Conservation (phyloP, 2,797 vertebrate species). For the Acrossocheilus fasciatus region DNA sequence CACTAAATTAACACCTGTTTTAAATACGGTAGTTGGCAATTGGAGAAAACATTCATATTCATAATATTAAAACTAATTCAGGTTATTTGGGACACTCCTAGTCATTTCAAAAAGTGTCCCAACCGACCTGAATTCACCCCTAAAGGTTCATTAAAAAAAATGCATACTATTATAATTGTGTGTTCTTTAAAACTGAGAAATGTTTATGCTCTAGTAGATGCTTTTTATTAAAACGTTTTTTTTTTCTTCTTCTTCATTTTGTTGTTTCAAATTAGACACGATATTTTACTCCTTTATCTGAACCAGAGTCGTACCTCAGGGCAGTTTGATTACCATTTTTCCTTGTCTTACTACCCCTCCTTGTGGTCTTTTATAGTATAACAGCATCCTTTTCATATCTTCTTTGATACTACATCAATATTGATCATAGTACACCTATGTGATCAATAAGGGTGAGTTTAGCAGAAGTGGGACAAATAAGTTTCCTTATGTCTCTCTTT, state of each 20-base stretch:
- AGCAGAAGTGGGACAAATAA: not conserved
- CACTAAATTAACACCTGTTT: not conserved
- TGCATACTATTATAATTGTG: not conserved
- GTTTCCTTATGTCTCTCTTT: not conserved
- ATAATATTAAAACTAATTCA: not conserved
- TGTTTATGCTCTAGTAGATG: not conserved
- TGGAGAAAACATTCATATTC: not conserved
- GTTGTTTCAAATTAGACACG: not conserved
- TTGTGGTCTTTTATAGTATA: slow-evolving; percentile 25
- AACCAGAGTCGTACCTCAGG: not conserved
- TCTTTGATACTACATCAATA: not conserved
- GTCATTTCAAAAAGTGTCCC: not conserved
- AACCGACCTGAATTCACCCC: not conserved
- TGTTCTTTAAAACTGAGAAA: not conserved
- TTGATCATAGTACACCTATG: not conserved
- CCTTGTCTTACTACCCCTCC: slow-evolving; percentile 39
- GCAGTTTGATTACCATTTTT: not conserved
- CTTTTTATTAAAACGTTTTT: not conserved
- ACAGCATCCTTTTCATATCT: not conserved
- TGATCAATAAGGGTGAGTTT: not conserved
- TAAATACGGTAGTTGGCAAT: not conserved
- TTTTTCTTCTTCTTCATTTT: no score
- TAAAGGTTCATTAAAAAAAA: not conserved
- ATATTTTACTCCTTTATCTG: not conserved
- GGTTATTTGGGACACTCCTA: not conserved